Evolutionary conservation across 2,888 invertebrate species (phyloP).

Genomic region (Hoplodrina ambigua): DNA sequence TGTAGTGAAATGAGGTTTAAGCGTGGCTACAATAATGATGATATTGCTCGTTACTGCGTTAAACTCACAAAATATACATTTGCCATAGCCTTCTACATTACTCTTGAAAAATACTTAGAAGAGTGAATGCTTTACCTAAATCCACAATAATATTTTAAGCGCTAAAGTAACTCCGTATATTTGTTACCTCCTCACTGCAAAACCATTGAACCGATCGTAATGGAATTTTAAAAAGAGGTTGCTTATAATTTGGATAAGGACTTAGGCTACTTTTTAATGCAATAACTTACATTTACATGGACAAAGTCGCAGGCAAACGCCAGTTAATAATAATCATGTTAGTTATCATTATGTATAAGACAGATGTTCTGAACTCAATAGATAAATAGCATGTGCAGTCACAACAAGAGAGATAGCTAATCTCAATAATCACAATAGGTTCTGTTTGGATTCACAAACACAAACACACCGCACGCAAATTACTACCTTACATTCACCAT

Average conservation of each 20-base stretch:
- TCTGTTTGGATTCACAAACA: slow-evolving; percentile 65
- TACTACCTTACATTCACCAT: slow-evolving; percentile 49
- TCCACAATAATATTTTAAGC: neutral
- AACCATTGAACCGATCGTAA: neutral
- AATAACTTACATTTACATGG: too few species aligned
- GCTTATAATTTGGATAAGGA: too few species aligned
- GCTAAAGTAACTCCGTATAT: neutral
- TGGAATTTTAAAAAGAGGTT: neutral
- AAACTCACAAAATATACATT: slow-evolving; percentile 28
- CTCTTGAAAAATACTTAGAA: slow-evolving; percentile 4
- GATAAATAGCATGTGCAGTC: slow-evolving; percentile 69
- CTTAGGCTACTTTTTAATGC: too few species aligned
- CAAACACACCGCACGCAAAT: slow-evolving; percentile 40
- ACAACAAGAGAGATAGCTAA: slow-evolving; percentile 74
- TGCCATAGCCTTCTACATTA: slow-evolving; percentile 10
- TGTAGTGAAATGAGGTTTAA: slow-evolving; percentile 44
- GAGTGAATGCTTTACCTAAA: neutral
- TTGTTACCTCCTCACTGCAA: neutral
- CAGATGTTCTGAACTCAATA: slow-evolving; percentile 58
- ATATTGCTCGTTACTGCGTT: slow-evolving; percentile 27
- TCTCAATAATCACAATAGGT: slow-evolving; percentile 76
- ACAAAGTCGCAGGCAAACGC: neutral
- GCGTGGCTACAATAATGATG: slow-evolving; percentile 32
- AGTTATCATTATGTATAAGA: slow-evolving; percentile 21
- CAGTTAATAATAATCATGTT: neutral